Conservation (phyloP, 2,797 vertebrate genomes). For the Mallotus villosus region DNA sequence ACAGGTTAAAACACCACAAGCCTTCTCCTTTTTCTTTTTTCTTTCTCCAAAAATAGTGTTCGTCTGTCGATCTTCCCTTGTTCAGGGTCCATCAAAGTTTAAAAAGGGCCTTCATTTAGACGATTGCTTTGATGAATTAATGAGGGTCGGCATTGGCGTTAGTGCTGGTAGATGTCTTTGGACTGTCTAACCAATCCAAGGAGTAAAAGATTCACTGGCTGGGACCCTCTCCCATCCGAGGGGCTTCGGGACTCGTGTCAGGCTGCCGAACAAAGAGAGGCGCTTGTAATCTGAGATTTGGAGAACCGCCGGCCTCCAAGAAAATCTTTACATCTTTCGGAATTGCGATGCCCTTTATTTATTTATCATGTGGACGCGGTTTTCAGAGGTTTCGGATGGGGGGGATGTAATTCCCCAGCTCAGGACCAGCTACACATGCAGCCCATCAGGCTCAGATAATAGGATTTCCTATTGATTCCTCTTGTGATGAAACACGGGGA, state of each 20-base stretch:
- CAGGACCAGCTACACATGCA: constrained; percentile 16
- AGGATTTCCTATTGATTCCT: constrained; percentile 19
- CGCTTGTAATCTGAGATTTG: constrained; percentile 47
- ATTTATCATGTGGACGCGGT: constrained; percentile 24
- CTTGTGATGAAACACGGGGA: constrained; percentile 19
- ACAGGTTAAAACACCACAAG: neutral
- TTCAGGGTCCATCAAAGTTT: constrained; percentile 52
- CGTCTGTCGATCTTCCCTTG: constrained; percentile 18
- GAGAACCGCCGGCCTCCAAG: constrained; percentile 26
- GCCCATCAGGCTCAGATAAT: constrained; percentile 17
- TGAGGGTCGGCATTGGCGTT: constrained; percentile 41
- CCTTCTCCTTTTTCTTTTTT: neutral
- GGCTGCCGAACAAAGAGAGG: constrained; percentile 38
- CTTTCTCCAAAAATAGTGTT: neutral
- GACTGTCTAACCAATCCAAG: constrained; percentile 27
- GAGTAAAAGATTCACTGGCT: constrained; percentile 52
- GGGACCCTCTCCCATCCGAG: constrained; percentile 37
- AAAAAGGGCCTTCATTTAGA: constrained; percentile 47
- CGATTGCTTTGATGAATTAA: constrained; percentile 53
- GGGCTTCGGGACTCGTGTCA: constrained; percentile 30
- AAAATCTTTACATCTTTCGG: constrained; percentile 28
- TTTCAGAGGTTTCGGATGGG: constrained; percentile 9
- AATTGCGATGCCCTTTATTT: constrained; percentile 32
- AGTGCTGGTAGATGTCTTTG: constrained; percentile 27
- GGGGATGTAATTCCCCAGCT: constrained; percentile 15